Base-by-base conservation (phyloP, 1,140 invertebrate genomes). In the Diabrotica virgifera region DNA sequence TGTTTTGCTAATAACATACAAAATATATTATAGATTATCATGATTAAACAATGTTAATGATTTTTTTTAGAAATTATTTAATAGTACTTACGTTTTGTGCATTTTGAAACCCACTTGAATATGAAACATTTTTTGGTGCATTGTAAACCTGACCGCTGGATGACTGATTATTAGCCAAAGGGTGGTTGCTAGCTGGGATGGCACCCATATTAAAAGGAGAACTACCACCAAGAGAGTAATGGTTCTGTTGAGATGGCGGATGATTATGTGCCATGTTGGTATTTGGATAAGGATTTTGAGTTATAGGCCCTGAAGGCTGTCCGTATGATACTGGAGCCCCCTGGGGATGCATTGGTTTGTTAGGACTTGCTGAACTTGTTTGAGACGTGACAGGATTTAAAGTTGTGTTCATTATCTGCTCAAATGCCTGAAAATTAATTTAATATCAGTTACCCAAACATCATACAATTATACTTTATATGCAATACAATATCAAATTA, bases 361-460 rank as follows among this genome's bases (percentile, higher is more conserved):
- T 73, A 37, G 71, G 24, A 38, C 64, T 68, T 36, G 63, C 58
- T 40, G 62, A 67, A 46, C 67, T 56, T 58, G 79, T 74, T 63
- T 80, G 79, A 79, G 79, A 63, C 71, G 81, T 77, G 68, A 80
- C 82, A 70, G 83, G 82, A 77, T 84, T 83, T 76, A 83, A 74
- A 74, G 82, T 80, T 76, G 83, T 82, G 80, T 82, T 84, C 83
- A 84, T 83, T 72, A 78, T 36, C 24, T 24, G 1, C 51, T 62
- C 50, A 60, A 11, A 52, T 35, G 36, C 50, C 11, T 64, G 36
- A 8, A 37, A 57, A 57, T 46, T 3, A 46, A n/a, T 46, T 46
- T 46, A 24, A 24, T 24, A 24, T 24, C 1, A 24, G 24, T 24
- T 24, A 24, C 24, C 24, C 4, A n/a, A n/a, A n/a, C n/a, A 4